These are phyloP conservation scores for Petrolisthes manimaculis DNA, from an alignment of 2,888 invertebrate genomes.

Conservation along the genomic window DNA sequence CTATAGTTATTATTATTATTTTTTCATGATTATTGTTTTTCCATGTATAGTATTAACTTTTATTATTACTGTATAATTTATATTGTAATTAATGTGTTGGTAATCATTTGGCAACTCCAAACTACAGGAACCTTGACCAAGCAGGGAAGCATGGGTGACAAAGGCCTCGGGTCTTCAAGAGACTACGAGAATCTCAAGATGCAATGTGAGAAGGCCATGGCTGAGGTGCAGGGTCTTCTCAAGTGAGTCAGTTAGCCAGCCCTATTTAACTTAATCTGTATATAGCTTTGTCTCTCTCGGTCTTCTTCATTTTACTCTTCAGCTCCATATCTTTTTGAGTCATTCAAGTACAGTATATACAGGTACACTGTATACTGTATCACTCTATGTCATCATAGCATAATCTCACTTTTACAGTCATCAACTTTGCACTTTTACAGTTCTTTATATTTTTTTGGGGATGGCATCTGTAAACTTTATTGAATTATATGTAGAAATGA, in stretches of 20 bases:
- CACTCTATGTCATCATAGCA: too few species aligned
- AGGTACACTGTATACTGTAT: too few species aligned
- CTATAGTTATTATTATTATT: too few species aligned
- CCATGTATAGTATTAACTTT: too few species aligned
- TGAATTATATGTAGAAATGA: too few species aligned
- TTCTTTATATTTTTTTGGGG: too few species aligned
- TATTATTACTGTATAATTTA: not conserved
- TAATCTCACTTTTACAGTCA: too few species aligned
- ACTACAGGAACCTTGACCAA: conserved; percentile 61
- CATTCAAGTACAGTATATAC: not conserved
- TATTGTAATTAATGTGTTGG: not conserved
- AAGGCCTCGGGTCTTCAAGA: conserved; percentile 69
- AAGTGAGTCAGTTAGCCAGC: conserved; percentile 67
- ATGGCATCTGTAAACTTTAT: too few species aligned
- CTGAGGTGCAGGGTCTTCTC: conserved; percentile 83
- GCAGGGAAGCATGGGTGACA: conserved; percentile 70
- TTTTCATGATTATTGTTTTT: too few species aligned
- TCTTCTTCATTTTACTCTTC: conserved; percentile 29
- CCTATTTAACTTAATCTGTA: not conserved
- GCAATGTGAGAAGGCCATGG: conserved; percentile 87
- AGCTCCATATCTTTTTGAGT: conserved; percentile 11
- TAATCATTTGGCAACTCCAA: not conserved
- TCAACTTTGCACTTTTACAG: too few species aligned
- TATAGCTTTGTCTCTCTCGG: conserved; percentile 42
- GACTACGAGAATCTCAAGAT: conserved; percentile 86